Evolutionary conservation across 2,888 invertebrate species (phyloP).

Genomic region (Laspeyria flexula): DNA sequence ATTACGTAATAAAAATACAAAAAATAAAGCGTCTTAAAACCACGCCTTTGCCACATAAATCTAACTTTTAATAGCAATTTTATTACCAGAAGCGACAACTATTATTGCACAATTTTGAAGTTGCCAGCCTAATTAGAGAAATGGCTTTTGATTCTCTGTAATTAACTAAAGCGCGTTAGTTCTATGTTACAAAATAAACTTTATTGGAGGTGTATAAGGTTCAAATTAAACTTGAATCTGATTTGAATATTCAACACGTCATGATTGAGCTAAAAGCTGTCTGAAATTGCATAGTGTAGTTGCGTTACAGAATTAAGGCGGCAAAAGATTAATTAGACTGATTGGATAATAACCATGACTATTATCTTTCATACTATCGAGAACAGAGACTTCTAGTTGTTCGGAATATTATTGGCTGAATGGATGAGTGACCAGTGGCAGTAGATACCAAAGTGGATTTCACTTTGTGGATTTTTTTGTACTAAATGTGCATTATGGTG

Average conservation of each 20-base stretch:
- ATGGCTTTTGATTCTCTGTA: constrained; percentile 58
- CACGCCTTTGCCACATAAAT: constrained; percentile 48
- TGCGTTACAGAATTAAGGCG: constrained; percentile 60
- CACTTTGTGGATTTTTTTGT: no score
- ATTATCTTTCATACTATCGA: constrained; percentile 45
- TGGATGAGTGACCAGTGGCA: no score
- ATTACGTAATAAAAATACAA: constrained; percentile 31
- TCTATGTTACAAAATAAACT: constrained; percentile 8
- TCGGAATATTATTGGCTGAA: background rate
- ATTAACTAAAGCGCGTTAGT: constrained; percentile 15
- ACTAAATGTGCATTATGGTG: no score
- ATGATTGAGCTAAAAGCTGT: constrained; percentile 20
- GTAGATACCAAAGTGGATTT: no score
- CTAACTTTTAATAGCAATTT: constrained; percentile 62
- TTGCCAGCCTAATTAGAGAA: constrained; percentile 63
- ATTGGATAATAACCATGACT: constrained; percentile 62
- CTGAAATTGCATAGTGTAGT: constrained; percentile 26
- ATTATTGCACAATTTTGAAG: constrained; percentile 65
- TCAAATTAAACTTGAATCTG: background rate
- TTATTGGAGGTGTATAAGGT: constrained; percentile 11
- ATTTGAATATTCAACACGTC: constrained; percentile 19
- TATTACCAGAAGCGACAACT: constrained; percentile 62
- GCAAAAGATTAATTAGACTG: constrained; percentile 67
- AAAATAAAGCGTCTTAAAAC: constrained; percentile 17
- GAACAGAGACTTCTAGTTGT: background rate